These are phyloP conservation scores for Chloroclysta siterata DNA, from an alignment of 2,888 invertebrate species.

Conservation along the genomic window DNA sequence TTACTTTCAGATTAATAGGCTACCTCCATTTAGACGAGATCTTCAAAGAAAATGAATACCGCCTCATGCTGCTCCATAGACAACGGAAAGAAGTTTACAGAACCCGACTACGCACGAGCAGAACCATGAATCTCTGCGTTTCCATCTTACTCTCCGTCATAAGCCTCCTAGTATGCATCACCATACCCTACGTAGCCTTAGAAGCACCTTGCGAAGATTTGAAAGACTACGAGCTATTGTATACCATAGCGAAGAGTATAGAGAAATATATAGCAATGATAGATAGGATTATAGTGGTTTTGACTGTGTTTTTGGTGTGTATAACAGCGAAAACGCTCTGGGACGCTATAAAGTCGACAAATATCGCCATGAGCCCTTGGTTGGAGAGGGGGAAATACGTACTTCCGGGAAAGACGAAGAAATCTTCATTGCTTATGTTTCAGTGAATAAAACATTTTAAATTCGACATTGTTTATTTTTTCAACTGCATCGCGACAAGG, in stretches of 20 bases:
- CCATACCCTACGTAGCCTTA: constrained; percentile 55
- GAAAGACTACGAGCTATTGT: constrained; percentile 39
- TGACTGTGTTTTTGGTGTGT: constrained; percentile 48
- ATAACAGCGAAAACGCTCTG: constrained; percentile 46
- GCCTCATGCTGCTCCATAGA: constrained; percentile 42
- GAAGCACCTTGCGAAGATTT: constrained; percentile 55
- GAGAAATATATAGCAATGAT: constrained; percentile 49
- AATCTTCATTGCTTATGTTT: constrained; percentile 7
- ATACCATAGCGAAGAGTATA: constrained; percentile 42
- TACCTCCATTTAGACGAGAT: constrained; percentile 48
- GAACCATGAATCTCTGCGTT: constrained; percentile 50
- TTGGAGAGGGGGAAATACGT: constrained; percentile 54
- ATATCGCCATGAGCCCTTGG: constrained; percentile 60
- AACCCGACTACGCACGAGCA: constrained; percentile 45
- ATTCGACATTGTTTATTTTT: neutral
- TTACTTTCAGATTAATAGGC: constrained; percentile 49
- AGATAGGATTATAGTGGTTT: constrained; percentile 52
- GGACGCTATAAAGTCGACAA: constrained; percentile 56
- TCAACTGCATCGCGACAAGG: no score
- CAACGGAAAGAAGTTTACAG: constrained; percentile 47
- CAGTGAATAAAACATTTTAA: neutral
- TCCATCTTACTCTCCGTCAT: constrained; percentile 58
- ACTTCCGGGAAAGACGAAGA: constrained; percentile 28
- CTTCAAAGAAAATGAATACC: constrained; percentile 45
- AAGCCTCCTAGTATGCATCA: constrained; percentile 50